A percentile compares a stretch with the other conserved stretches of the same genome.
These are phyloP conservation scores for Mimumesa dahlbomi DNA, from an alignment of 2,888 invertebrate species.

Conservation along the genomic window DNA sequence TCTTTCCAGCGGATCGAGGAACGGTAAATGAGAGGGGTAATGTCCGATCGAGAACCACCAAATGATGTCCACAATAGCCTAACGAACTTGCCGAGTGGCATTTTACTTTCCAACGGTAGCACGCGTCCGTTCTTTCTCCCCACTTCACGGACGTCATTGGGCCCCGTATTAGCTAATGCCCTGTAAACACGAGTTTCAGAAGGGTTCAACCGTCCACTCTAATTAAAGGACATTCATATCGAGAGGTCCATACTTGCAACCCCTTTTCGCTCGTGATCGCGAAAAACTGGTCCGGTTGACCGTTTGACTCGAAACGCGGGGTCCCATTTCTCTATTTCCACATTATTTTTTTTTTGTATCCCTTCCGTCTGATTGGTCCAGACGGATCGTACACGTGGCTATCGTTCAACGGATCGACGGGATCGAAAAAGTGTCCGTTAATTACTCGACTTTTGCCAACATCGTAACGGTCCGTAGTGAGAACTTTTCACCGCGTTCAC, in stretches of 20 bases:
- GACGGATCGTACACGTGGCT: not conserved
- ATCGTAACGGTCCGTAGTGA: too few species aligned
- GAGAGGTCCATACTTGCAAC: conserved; percentile 28
- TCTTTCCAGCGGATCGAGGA: conserved; percentile 51
- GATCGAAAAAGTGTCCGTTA: not conserved
- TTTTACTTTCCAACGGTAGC: conserved; percentile 66
- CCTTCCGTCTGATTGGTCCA: conserved; percentile 4
- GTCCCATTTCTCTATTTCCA: conserved; percentile 17
- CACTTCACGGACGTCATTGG: conserved; percentile 16
- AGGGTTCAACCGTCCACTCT: conserved; percentile 57
- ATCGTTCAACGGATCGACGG: not conserved
- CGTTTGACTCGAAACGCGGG: conserved; percentile 26
- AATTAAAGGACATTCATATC: conserved; percentile 67
- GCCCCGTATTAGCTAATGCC: conserved; percentile 63
- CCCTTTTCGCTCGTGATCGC: conserved; percentile 44
- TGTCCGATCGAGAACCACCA: conserved; percentile 45
- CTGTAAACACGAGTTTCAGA: conserved; percentile 62
- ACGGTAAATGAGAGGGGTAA: conserved; percentile 46
- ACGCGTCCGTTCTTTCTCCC: conserved; percentile 45
- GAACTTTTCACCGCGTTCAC: too few species aligned
- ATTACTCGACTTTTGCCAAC: not conserved
- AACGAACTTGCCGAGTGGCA: conserved; percentile 73
- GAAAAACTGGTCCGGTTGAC: conserved; percentile 57
- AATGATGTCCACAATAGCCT: conserved; percentile 68
- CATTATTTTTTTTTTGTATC: not conserved